Base-by-base conservation (phyloP, 2,888 invertebrate genomes). In the Leptinotarsa juncta region DNA sequence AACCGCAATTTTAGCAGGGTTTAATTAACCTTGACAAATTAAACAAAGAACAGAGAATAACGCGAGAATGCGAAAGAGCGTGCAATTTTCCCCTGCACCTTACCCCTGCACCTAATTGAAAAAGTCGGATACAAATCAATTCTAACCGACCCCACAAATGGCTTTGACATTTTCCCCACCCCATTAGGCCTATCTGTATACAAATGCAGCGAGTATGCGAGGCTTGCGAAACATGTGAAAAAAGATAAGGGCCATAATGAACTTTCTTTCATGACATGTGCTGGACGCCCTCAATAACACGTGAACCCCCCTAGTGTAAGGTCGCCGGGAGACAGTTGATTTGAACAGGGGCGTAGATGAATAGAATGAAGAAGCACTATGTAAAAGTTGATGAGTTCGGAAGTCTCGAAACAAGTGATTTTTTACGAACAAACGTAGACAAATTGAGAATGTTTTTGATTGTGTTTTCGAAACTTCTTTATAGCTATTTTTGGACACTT, bases 241-340 rank as follows among this genome's bases (percentile, higher is more conserved):
- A 75, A 72, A 75, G 65, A 71, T 68, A 72, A 75, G 72, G 72
- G 70, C 32, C 62, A 50, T 73, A 72, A 75, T 75, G 72, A 75
- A 70, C 72, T 75, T 72, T 72, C 72, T 67, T 75, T 72, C 67
- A 68, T 72, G 75, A 75, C 70, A 67, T 72, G 67, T 55, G 66
- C 71, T 23, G 57, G 16, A 67, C 48, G 12, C 20, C 73, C 18
- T 49, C 69, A 62, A 65, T 67, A 65, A 48, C 74, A 74, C 67
- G 65, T 74, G 71, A 74, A 70, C 60, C 53, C 57, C 42, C 55
- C 16, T n/a, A 72, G 50, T 75, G 66, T 51, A 67, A 72, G 75
- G 75, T 72, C 67, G 42, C 50, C 4, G 26, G 67, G 62, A 67
- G 70, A 67, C 67, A 70, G 70, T 67, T 75, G 65, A 74, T 74